A percentile compares a stretch with the other conserved stretches of the same genome.
phyloP scores from a whole-genome alignment of 2,113 vertebrate species.

The Mobula hypostoma region DNA sequence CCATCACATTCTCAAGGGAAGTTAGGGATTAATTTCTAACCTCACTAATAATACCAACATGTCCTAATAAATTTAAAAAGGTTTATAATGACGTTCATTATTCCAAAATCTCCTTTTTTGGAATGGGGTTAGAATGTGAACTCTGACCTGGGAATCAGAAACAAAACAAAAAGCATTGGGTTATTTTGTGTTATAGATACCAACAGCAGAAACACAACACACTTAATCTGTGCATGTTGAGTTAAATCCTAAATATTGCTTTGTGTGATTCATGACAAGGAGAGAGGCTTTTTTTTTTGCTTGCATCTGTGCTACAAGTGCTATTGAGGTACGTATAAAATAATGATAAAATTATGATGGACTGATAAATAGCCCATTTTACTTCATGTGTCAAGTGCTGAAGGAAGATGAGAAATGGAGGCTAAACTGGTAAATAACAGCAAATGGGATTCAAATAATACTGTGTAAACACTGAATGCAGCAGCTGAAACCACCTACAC shows the following conservation, averaged over 20 bases:
- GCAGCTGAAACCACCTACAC: neutral
- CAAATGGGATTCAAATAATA: conserved; percentile 3
- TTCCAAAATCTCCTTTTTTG: neutral
- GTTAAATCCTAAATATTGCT: conserved; percentile 10
- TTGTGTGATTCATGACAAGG: neutral
- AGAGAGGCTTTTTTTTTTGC: neutral
- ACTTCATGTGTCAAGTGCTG: conserved; percentile 17
- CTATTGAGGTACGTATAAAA: neutral
- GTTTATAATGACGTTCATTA: neutral
- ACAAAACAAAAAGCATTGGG: neutral
- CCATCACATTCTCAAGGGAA: too few species aligned
- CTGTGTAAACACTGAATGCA: neutral
- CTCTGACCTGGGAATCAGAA: neutral
- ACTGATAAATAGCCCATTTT: conserved; percentile 7
- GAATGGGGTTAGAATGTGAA: neutral
- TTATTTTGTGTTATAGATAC: neutral
- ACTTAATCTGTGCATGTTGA: neutral
- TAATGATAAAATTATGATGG: conserved; percentile 6
- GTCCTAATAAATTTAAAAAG: too few species aligned
- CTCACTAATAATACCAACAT: too few species aligned
- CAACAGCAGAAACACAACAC: neutral
- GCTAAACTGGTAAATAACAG: conserved; percentile 14
- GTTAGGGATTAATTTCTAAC: too few species aligned
- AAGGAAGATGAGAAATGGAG: conserved; percentile 15
- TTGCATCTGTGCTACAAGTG: conserved; percentile 7